phyloP scores from a whole-genome alignment of 2,797 vertebrate species.

The Limnodromus scolopaceus region DNA sequence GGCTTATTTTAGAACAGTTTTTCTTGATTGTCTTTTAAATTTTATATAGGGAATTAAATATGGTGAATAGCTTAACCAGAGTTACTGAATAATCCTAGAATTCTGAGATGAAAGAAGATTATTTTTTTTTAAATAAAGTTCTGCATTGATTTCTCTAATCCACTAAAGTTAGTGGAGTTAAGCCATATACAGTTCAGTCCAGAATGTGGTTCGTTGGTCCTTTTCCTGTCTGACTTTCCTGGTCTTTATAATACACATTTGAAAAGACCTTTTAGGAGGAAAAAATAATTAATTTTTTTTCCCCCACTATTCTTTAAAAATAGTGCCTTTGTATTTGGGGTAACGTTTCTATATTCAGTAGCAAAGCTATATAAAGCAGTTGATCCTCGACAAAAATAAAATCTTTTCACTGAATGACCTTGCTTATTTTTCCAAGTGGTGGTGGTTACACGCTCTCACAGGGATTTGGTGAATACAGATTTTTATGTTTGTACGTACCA shows the following conservation, averaged over 20 bases:
- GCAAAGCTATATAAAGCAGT: conserved; percentile 38
- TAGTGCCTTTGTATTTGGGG: background rate
- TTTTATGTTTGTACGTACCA: background rate
- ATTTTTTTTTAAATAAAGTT: background rate
- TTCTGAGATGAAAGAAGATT: background rate
- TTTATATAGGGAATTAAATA: background rate
- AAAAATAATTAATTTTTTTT: background rate
- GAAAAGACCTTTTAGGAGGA: background rate
- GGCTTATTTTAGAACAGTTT: conserved; percentile 23
- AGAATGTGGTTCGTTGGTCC: background rate
- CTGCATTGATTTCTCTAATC: background rate
- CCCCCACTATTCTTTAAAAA: background rate
- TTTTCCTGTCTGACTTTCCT: background rate
- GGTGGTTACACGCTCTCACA: background rate
- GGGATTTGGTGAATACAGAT: background rate
- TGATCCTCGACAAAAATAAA: conserved; percentile 56
- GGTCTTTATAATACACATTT: background rate
- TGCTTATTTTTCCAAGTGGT: conserved; percentile 37
- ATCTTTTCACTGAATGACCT: conserved; percentile 31
- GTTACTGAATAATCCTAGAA: background rate
- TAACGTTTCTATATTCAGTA: conserved; percentile 37
- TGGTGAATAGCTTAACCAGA: background rate
- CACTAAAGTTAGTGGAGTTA: background rate
- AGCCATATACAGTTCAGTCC: background rate
- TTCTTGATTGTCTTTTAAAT: background rate